A percentile compares a stretch with the other conserved stretches of the same genome.
phyloP scores from a whole-genome alignment of 2,888 invertebrate species.

The Noctua janthina region DNA sequence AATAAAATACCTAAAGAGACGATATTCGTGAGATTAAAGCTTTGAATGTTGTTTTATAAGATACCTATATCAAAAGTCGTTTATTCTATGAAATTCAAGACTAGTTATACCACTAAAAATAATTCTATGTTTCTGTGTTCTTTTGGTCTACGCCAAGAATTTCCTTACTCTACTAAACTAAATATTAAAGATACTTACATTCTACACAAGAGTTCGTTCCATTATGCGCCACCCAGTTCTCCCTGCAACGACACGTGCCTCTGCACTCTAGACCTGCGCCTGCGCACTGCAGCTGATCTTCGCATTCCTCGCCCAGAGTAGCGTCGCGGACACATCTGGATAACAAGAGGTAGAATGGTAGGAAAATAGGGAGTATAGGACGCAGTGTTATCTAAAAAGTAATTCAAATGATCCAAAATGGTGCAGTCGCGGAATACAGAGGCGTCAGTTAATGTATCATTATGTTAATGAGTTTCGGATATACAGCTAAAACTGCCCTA shows the following conservation, averaged over 20 bases:
- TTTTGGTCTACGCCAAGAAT: no score
- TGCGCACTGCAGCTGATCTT: slow-evolving; percentile 87
- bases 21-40: no score
- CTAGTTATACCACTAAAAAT: not conserved
- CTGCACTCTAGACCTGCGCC: slow-evolving; percentile 85
- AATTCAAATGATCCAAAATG: not conserved
- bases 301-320: slow-evolving; percentile 82
- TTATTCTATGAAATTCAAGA: no score
- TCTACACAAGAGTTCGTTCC: slow-evolving; percentile 84
- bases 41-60: no score
- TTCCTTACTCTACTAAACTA: not conserved
- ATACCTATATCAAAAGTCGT: no score
- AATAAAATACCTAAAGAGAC: no score
- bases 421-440: not conserved
- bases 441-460: no score
- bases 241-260: slow-evolving; percentile 84
- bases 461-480: no score
- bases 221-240: slow-evolving; percentile 84
- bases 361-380: no score
- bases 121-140: no score
- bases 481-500: no score
- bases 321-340: slow-evolving; percentile 87
- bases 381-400: not conserved
- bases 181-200: slow-evolving; percentile 74
- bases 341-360: not conserved